Base-by-base conservation (phyloP, 2,888 invertebrate species). In the Nemurella pictetii region DNA sequence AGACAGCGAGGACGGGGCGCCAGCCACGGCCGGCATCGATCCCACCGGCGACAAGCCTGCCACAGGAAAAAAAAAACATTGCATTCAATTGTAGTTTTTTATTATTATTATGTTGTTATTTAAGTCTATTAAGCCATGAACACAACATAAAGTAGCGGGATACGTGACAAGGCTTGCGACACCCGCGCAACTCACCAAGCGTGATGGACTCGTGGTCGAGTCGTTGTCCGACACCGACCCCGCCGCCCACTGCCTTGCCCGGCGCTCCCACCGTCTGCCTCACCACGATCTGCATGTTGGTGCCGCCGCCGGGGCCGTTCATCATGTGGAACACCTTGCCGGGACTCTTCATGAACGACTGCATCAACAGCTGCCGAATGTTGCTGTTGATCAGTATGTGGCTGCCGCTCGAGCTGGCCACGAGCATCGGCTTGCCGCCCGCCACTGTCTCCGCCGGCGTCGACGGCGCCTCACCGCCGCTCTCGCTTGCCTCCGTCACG, bases 341-440 rank as follows among this genome's bases (percentile, higher is more conserved):
- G 1, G 55, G 55, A 20, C 55, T 20, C 55, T 55, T 55, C 55
- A 55, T 55, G 4, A 82, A 84, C 30, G 88, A 87, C 35, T 88
- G 88, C 27, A 87, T 84, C 75, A 87, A 86, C 55, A 87, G 86
- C 85, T 87, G 87, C 15, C 87, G 84, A 9, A 87, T 86, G 29
- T 87, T 85, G 83, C 86, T 85, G 77, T 86, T 86, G 20, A 87
- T 72, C 80, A 55, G 15, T 85, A 85, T 12, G 87, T 85, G 55
- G 88, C 87, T 75, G 87, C 84, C n/a, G 55, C 87, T 86, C 29
- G 87, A 86, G 86, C 87, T 87, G 72, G 88, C 88, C 75, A 88
- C 88, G 82, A 88, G 87, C 12, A 88, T 86, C 80, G 87, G 87
- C 83, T 88, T 88, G 7, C 88, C 87, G 29, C 88, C 87, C 86